Percentiles rank a stretch among this genome's conserved stretches.
Conservation (phyloP, 1,140 invertebrate species). For the Papilio dardanus region DNA sequence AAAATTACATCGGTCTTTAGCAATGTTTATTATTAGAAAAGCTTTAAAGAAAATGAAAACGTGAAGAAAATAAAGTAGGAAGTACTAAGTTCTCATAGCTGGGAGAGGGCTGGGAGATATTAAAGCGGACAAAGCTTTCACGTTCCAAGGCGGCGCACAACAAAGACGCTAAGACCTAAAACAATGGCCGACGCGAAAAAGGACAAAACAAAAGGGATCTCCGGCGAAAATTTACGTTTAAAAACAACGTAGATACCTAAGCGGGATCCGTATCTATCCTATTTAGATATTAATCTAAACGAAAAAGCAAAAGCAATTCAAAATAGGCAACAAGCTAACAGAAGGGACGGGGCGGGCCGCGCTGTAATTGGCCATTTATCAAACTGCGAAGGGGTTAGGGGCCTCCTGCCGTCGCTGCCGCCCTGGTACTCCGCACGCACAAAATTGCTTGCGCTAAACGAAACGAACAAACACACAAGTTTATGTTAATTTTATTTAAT, state of each 20-base stretch:
- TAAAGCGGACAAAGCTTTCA: conserved; percentile 54
- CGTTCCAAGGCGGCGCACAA: conserved; percentile 51
- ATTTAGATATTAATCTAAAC: conserved; percentile 83
- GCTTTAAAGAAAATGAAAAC: not conserved
- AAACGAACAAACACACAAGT: conserved; percentile 74
- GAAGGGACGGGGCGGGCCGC: conserved; percentile 74
- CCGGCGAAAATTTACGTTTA: conserved; percentile 77
- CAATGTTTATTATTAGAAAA: not conserved
- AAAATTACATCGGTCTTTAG: not conserved
- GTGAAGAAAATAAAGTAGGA: not conserved
- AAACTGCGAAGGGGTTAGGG: conserved; percentile 82
- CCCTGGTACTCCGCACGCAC: conserved; percentile 60
- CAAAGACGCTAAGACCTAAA: conserved; percentile 65
- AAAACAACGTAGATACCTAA: conserved; percentile 81
- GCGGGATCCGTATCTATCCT: conserved; percentile 80
- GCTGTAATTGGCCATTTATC: conserved; percentile 84
- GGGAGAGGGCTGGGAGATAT: conserved; percentile 41
- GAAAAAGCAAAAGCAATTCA: conserved; percentile 82
- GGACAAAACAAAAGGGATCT: conserved; percentile 59
- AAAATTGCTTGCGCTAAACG: conserved; percentile 57
- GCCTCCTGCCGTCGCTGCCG: conserved; percentile 65
- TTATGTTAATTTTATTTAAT: conserved; percentile 50
- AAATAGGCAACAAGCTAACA: conserved; percentile 81
- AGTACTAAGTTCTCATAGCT: conserved; percentile 55
- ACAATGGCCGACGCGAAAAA: conserved; percentile 64